Evolutionary conservation across 2,113 vertebrate species (phyloP).

Genomic region (Gavialis gangeticus): DNA sequence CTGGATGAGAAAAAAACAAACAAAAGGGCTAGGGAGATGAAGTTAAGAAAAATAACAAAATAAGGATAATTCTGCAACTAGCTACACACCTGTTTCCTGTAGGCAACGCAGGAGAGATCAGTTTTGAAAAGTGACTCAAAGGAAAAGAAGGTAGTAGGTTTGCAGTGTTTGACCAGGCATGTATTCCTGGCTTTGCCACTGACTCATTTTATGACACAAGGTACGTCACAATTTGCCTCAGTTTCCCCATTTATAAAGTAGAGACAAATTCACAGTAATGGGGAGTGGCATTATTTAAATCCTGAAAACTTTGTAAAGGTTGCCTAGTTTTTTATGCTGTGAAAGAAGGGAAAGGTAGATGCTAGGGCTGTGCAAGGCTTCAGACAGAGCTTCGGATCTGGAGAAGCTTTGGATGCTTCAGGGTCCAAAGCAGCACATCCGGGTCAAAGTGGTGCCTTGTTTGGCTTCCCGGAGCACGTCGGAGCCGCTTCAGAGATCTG

Average conservation of each 20-base stretch:
- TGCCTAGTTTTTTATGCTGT: neutral
- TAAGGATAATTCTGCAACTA: neutral
- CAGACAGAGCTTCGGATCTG: too few species aligned
- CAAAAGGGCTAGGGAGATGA: neutral
- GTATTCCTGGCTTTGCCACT: neutral
- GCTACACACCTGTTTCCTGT: neutral
- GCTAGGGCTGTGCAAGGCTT: too few species aligned
- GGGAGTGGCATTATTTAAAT: neutral
- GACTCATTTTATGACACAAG: neutral
- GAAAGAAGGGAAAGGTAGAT: too few species aligned
- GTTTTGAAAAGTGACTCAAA: conserved; percentile 1
- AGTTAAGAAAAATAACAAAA: neutral
- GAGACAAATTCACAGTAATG: neutral
- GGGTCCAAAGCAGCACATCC: too few species aligned
- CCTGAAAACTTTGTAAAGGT: neutral
- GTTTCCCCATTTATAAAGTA: neutral
- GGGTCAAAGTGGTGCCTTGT: too few species aligned
- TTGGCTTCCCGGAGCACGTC: too few species aligned
- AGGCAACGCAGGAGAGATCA: neutral
- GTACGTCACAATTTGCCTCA: neutral
- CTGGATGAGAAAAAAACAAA: neutral
- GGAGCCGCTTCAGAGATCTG: too few species aligned
- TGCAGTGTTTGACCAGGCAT: neutral
- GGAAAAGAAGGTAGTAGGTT: neutral
- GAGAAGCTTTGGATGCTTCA: too few species aligned